Evolutionary conservation across 2,797 vertebrate genomes (phyloP).

Genomic region (Falco columbarius): DNA sequence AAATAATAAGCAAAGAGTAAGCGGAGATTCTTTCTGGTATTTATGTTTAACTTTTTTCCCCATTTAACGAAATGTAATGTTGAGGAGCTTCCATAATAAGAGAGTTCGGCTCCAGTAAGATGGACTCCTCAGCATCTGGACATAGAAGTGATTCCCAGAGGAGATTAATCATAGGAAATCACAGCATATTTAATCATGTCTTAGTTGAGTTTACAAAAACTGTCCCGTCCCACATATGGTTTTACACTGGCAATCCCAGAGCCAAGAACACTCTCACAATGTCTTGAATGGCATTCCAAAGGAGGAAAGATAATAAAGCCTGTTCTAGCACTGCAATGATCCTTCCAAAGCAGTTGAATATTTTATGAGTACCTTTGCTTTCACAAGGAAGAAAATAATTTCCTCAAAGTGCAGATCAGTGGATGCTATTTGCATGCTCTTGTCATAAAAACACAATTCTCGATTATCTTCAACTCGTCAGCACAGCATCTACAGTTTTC

Average conservation of each 20-base stretch:
- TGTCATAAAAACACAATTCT: neutral
- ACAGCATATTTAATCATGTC: neutral
- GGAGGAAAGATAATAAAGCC: neutral
- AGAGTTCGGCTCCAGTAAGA: neutral
- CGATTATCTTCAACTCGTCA: neutral
- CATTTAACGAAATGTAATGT: neutral
- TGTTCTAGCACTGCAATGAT: neutral
- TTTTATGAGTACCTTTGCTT: slow-evolving; percentile 6
- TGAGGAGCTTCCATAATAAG: neutral
- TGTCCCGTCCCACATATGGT: neutral
- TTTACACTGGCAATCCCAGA: neutral
- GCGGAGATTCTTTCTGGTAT: neutral
- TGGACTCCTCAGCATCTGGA: neutral
- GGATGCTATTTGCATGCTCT: neutral
- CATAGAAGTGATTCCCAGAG: neutral
- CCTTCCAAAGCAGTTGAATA: neutral
- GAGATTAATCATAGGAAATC: slow-evolving; percentile 54
- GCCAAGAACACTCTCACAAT: neutral
- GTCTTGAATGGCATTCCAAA: neutral
- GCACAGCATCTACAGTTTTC: neutral
- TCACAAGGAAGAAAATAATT: neutral
- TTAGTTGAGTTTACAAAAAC: neutral
- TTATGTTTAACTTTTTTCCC: neutral
- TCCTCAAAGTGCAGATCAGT: neutral
- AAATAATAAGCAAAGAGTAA: neutral